These are phyloP conservation scores for Hestina assimilis DNA, from an alignment of 1,140 invertebrate species.

Conservation along the genomic window DNA sequence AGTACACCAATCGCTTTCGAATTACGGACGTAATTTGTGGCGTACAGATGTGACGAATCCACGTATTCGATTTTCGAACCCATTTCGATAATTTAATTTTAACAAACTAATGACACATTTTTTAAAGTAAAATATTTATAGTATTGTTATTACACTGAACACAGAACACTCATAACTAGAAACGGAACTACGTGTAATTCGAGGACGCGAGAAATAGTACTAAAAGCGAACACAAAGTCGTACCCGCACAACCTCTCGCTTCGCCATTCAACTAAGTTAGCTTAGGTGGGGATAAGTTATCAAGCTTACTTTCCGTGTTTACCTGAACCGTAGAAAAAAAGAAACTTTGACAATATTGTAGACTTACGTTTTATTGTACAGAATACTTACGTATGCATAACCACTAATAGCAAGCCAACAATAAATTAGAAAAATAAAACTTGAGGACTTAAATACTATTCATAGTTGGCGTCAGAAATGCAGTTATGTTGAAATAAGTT, in stretches of 20 bases:
- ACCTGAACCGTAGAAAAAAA: not conserved
- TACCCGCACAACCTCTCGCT: slow-evolving; percentile 57
- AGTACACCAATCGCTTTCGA: slow-evolving; percentile 97
- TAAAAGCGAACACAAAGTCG: slow-evolving; percentile 38
- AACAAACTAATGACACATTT: slow-evolving; percentile 45
- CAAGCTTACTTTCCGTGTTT: slow-evolving; percentile 20
- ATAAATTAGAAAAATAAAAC: no score
- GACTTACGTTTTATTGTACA: no score
- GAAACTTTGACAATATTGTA: not conserved
- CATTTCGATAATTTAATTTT: slow-evolving; percentile 78
- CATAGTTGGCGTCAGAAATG: no score
- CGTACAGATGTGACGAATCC: slow-evolving; percentile 92
- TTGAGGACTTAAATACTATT: no score
- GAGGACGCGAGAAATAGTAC: slow-evolving; percentile 65
- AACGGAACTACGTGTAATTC: slow-evolving; percentile 42
- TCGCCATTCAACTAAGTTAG: slow-evolving; percentile 48
- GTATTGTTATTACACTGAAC: slow-evolving; percentile 2
- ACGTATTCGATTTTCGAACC: slow-evolving; percentile 94
- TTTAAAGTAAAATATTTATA: slow-evolving; percentile 22
- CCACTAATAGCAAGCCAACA: no score
- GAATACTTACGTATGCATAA: no score
- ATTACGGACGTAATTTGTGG: slow-evolving; percentile 96
- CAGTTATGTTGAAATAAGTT: no score
- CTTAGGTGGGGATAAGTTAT: slow-evolving; percentile 60
- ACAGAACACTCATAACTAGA: slow-evolving; percentile 35